A percentile compares a stretch with the other conserved stretches of the same genome.
Conservation (phyloP, 92 coral and sea anemone genomes). For the Paramuricea clavata region DNA sequence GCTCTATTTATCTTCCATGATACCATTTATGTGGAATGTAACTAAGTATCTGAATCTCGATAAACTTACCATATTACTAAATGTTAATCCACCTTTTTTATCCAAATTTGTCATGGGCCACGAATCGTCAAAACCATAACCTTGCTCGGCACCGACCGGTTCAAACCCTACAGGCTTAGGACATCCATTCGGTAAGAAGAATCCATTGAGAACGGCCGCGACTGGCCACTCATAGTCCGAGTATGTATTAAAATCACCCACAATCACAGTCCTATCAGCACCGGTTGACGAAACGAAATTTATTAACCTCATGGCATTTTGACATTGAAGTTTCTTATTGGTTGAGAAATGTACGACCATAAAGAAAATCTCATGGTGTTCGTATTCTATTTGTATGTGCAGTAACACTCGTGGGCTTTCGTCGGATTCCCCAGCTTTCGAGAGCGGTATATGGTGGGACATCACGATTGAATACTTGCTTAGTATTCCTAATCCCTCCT, state of each 20-base stretch:
- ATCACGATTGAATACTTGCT: conserved; percentile 85
- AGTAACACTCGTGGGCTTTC: conserved; percentile 78
- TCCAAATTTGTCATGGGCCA: conserved; percentile 69
- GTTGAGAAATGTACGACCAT: conserved; percentile 89
- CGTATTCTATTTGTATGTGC: conserved; percentile 77
- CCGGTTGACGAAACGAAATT: conserved; percentile 81
- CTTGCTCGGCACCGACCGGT: conserved; percentile 69
- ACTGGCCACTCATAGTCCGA: conserved; percentile 88
- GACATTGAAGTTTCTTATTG: conserved; percentile 86
- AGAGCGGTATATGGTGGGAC: conserved; percentile 76
- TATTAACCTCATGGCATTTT: conserved; percentile 82
- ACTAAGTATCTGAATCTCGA: no score
- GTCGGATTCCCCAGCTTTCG: conserved; percentile 59
- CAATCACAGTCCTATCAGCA: conserved; percentile 80
- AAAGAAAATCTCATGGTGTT: conserved; percentile 78
- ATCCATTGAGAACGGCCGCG: conserved; percentile 78
- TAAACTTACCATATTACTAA: conserved; percentile 94
- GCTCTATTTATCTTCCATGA: no score
- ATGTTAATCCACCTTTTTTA: conserved; percentile 76
- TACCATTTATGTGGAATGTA: no score
- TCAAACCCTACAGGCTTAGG: conserved; percentile 71
- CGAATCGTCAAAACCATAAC: conserved; percentile 90
- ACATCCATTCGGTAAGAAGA: conserved; percentile 63
- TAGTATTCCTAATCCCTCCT: conserved; percentile 90
- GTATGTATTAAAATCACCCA: conserved; percentile 93